phyloP scores from a whole-genome alignment of 2,888 invertebrate genomes.

The Yponomeuta cagnagella region DNA sequence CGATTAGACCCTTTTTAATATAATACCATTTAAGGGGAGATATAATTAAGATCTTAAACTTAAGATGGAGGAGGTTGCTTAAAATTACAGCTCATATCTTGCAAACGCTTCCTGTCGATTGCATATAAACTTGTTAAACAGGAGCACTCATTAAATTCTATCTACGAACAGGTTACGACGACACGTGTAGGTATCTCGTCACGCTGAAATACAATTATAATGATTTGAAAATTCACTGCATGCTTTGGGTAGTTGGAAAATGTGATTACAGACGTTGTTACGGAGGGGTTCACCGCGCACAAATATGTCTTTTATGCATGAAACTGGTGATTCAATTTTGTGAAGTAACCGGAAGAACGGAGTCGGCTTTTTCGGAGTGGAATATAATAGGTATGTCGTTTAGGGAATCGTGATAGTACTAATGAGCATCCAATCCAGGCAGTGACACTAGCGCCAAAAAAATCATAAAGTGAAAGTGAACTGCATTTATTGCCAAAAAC shows the following conservation, averaged over 20 bases:
- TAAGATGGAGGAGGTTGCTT: no score
- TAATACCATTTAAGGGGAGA: no score
- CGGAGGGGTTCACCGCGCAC: background rate
- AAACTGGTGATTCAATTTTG: background rate
- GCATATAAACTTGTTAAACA: background rate
- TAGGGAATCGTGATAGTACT: no score
- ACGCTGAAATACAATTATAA: background rate
- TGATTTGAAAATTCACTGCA: background rate
- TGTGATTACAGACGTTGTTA: background rate
- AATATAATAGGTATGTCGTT: no score
- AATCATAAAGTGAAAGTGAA: no score
- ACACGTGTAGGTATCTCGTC: background rate
- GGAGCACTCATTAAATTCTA: background rate
- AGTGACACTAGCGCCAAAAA: no score
- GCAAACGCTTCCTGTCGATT: background rate
- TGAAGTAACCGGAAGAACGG: background rate
- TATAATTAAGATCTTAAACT: no score
- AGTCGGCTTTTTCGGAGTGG: no score
- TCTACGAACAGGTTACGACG: background rate
- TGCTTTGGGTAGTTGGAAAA: background rate
- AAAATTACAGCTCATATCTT: background rate
- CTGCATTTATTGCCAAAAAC: no score
- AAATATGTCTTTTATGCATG: background rate
- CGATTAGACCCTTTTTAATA: no score
- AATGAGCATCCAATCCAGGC: no score